These are phyloP conservation scores for Phallusia fumigata DNA, from an alignment of 23 tunicate genomes.

Conservation along the genomic window DNA sequence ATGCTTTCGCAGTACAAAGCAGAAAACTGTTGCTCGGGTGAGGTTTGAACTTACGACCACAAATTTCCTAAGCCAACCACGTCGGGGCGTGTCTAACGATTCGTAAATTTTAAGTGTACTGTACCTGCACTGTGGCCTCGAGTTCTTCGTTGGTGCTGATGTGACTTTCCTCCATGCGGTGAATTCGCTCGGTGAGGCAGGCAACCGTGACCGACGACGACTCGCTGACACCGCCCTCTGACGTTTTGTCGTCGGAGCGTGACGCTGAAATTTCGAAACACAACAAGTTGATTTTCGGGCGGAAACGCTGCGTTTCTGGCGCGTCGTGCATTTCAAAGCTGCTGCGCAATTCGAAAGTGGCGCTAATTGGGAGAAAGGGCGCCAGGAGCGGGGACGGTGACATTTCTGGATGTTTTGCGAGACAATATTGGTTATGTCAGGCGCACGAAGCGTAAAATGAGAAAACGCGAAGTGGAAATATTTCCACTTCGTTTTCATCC, in stretches of 20 bases:
- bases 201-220: constrained; percentile 82
- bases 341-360: background rate
- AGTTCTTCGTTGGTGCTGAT: constrained; percentile 93
- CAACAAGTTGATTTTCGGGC: constrained; percentile 13
- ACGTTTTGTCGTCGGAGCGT: constrained; percentile 9
- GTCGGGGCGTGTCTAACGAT: no score
- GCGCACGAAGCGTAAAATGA: no score
- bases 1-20: no score
- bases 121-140: constrained; percentile 95
- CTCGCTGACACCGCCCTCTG: constrained; percentile 66
- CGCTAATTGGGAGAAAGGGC: background rate
- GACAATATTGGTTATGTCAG: no score
- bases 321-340: background rate
- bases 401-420: background rate
- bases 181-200: constrained; percentile 89
- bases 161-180: constrained; percentile 90
- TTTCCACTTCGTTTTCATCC: no score
- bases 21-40: background rate
- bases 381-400: background rate
- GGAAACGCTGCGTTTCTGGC: background rate
- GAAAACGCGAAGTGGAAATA: no score
- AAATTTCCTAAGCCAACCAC: no score
- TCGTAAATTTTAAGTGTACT: background rate
- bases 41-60: no score
- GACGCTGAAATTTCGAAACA: constrained; percentile 2